Base-by-base conservation (phyloP, 2,113 vertebrate species). In the Limanda limanda region DNA sequence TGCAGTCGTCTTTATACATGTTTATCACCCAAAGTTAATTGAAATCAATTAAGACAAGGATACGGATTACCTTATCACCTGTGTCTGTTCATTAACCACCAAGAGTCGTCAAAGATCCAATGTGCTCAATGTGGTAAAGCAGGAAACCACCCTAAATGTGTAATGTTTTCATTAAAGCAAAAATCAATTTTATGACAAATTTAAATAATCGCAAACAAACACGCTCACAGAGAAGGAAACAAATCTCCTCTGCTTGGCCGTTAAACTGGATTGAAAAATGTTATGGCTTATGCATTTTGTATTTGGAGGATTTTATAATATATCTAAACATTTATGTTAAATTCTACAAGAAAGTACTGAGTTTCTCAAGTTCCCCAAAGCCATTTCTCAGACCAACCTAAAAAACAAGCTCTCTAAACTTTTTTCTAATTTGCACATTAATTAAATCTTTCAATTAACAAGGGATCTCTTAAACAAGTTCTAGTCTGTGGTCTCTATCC, bases 11-110 rank as follows among this genome's bases (percentile, higher is more conserved):
- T 2, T 2, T 9, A 4, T 13, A 74, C 68, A 62, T 54, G 42
- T 73, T 76, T 72, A 74, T 82, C 56, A 47, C 12, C 21, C 11
- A 17, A 25, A 59, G 35, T 14, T 71, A 71, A 70, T 47, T 5
- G 14, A 51, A 31, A 52, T 45, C 61, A 62, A 37, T 45, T 8
- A 15, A 64, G 11, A 18, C 42, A 24, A 9, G 37, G 6, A 17
- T 42, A 23, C 5, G 6, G 14, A 63, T 63, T 7, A 65, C 25
- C 9, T 47, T 23, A 24, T 17, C 3, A 2, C 21, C 14, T 9
- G 11, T 2, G 25, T 25, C 13, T 47, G 5, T 63, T 7, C 11
- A 24, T 15, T 63, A 63, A 45, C 37, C 21, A 45, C n/a, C n/a
- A 8, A 15, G 25, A 59, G 14, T 18, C 10, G 27, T 60, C 18